Evolutionary conservation across 1,140 invertebrate species (phyloP).

Genomic region (Caenorhabditis elegans): DNA sequence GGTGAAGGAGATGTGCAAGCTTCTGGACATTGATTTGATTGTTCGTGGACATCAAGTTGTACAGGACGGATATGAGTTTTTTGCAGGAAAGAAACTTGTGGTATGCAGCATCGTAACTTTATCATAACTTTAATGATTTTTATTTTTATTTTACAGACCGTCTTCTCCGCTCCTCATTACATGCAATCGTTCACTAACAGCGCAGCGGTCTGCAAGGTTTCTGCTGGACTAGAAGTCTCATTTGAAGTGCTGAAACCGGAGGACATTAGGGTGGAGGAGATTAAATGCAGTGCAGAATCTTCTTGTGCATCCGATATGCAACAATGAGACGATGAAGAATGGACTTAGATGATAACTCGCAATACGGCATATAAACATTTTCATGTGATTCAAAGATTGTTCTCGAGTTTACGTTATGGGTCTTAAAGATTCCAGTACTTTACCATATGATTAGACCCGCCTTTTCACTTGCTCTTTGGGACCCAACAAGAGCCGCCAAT

Average conservation of each 20-base stretch:
- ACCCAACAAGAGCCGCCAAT: no score
- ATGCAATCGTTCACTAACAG: not conserved
- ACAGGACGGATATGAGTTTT: slow-evolving; percentile 30
- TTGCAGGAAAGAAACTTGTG: slow-evolving; percentile 23
- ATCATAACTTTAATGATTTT: not conserved
- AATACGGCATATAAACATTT: no score
- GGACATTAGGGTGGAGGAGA: not conserved
- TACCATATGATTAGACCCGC: no score
- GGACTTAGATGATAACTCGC: no score
- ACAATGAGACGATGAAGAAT: no score
- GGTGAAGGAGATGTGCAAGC: slow-evolving; percentile 36
- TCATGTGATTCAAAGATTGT: no score
- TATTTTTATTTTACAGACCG: not conserved
- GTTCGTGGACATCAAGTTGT: slow-evolving; percentile 42
- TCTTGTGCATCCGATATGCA: no score
- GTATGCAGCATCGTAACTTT: no score
- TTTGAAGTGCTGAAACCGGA: not conserved
- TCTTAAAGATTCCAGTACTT: no score
- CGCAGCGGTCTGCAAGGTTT: not conserved
- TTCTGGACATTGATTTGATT: slow-evolving; percentile 48
- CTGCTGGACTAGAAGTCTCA: not conserved
- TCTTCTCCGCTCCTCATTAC: slow-evolving; percentile 35
- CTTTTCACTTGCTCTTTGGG: no score
- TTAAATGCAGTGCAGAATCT: not conserved
- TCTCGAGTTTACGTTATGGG: no score